phyloP scores from a whole-genome alignment of 2,113 vertebrate genomes.

The Xiphophorus hellerii region DNA sequence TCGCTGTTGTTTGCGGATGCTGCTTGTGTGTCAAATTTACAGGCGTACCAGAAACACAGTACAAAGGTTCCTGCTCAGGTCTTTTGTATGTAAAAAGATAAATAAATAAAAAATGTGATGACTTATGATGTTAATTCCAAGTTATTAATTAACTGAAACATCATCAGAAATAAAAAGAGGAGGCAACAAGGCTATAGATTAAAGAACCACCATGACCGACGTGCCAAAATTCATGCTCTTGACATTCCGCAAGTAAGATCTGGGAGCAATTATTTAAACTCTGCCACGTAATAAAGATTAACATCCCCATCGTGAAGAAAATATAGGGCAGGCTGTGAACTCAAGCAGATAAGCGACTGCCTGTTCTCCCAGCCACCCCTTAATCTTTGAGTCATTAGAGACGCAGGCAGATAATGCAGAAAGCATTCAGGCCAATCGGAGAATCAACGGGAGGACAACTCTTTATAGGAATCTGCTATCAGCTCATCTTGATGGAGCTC shows the following conservation, averaged over 20 bases:
- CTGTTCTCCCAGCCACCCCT: slow-evolving; percentile 27
- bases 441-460: slow-evolving; percentile 45
- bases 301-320: slow-evolving; percentile 21
- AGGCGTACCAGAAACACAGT: too few relatives aligned
- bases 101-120: too few relatives aligned
- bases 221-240: not conserved
- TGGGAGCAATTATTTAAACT: slow-evolving; percentile 36
- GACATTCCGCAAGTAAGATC: slow-evolving; percentile 40
- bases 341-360: not conserved
- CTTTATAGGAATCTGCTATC: slow-evolving; percentile 57
- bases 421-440: slow-evolving; percentile 6
- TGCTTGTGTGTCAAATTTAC: too few relatives aligned
- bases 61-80: too few relatives aligned
- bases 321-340: slow-evolving; percentile 45
- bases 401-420: slow-evolving; percentile 36
- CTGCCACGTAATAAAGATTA: slow-evolving; percentile 57
- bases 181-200: too few relatives aligned
- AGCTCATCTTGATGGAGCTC: slow-evolving; percentile 60
- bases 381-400: slow-evolving; percentile 47
- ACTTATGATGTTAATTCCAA: too few relatives aligned
- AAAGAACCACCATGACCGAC: too few relatives aligned
- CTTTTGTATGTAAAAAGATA: too few relatives aligned
- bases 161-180: too few relatives aligned
- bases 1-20: too few relatives aligned
- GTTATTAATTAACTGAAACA: too few relatives aligned